Evolutionary conservation across 2,113 vertebrate genomes (phyloP), one percentile per base, ranked within the genome.

Genomic region (Lagopus muta): DNA sequence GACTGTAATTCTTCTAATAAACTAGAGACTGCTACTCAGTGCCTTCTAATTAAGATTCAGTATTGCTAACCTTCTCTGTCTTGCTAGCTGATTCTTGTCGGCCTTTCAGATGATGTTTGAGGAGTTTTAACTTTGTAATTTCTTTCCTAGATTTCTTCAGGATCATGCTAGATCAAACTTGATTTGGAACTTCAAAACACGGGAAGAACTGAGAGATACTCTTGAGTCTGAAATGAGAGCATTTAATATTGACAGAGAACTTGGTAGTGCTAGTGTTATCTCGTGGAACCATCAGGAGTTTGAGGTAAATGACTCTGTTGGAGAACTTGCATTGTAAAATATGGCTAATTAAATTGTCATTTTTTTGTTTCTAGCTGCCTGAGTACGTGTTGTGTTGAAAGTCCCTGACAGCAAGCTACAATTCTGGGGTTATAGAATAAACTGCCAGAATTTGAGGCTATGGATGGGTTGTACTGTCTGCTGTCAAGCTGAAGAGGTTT

Each of bases 281-380:
- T 99, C 99, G 28, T 99, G 99, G 99, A 99, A 99, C 97, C 99
- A 99, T 93, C 99, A 99, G 93, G 99, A 99, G 97, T 99, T 99
- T 97, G 99, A 99, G 98, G 99, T 99, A 96, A 94, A 70, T 45
- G 54, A 93, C 30, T 34, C 32, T 48, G 13, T 3, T 54, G 10
- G n/a, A 74, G 20, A 87, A 94, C 58, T 30, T 82, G 54, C 32
- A 13, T n/a, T 57, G 6, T 54, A 66, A 80, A 54, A 54, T 50
- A 20, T 2, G 7, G 30, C 11, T 79, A 6, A 18, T 43, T 85
- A 24, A 86, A 84, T 65, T 65, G n/a, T 82, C 32, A 20, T 32
- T 85, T 43, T 43, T 60, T 2, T 45, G 10, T 45, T 24, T 27
- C 18, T 74, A 8, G n/a, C 10, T 69, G 21, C 8, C 0, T 8